Base-by-base conservation (phyloP, 2,888 invertebrate species). In the Tethea ocularis region DNA sequence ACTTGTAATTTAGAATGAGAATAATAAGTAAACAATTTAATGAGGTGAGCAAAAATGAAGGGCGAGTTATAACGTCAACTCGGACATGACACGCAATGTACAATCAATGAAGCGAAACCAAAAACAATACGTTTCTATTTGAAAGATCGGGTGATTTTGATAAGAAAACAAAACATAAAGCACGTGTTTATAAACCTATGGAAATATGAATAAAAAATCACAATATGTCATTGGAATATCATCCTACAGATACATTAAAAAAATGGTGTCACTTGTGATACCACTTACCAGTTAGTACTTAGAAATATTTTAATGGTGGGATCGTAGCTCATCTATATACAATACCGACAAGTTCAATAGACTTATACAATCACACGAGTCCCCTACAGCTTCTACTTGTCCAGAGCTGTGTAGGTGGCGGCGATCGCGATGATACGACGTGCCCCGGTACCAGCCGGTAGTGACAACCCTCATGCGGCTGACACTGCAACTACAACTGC, bases 271-370 rank as follows among this genome's bases (percentile, higher is more conserved):
- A 86, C 75, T 80, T 75, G 83, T 80, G 85, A 88, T 84, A 88
- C 86, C 89, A 87, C 88, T 87, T 88, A 89, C 69, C 82, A 85
- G 86, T 87, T 91, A 91, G 86, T 88, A 89, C 91, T 90, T 90
- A 92, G 84, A 90, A 86, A 88, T 91, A 91, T 88, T 91, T 84
- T 83, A 87, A 91, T 93, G 93, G 93, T 93, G 93, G 93, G 93
- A 91, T 92, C 88, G 86, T 88, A 92, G 86, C 86, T 92, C 88
- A 87, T 89, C 86, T 92, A 93, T 91, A 87, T 91, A 92, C 90
- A 91, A 88, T 88, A 90, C 91, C 89, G 84, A 89, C 89, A 86
- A 85, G 85, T 89, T 87, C 80, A 87, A 84, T 88, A 89, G 84
- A 90, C 87, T 88, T 86, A 87, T 86, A 88, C 88, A 88, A 89